Conservation (phyloP, 2,888 invertebrate species). For the Chrysotoxum bicinctum region DNA sequence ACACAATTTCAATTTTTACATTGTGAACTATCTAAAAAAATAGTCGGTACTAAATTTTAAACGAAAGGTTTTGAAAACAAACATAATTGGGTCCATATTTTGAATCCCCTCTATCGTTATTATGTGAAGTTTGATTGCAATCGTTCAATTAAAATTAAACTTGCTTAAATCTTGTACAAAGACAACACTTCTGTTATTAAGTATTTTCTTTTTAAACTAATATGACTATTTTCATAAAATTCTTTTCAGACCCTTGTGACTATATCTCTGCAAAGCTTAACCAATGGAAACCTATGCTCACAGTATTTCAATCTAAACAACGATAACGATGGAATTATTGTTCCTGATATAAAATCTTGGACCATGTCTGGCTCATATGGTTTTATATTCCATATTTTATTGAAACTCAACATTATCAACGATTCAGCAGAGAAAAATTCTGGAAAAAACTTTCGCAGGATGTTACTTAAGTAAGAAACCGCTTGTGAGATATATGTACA, state of each 20-base stretch:
- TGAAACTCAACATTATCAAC: conserved; percentile 82
- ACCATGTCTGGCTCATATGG: conserved; percentile 83
- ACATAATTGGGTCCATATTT: no score
- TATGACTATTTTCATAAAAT: not conserved
- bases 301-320: conserved; percentile 83
- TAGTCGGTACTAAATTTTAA: no score
- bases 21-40: no score
- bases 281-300: conserved; percentile 80
- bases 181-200: no score
- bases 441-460: conserved; percentile 80
- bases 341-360: conserved; percentile 84
- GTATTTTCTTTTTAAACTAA: no score
- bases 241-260: conserved; percentile 78
- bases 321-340: conserved; percentile 82
- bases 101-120: no score
- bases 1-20: no score
- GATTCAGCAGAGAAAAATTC: conserved; percentile 62
- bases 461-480: conserved; percentile 78
- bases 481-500: not conserved
- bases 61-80: no score
- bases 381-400: conserved; percentile 84
- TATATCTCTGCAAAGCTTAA: conserved; percentile 79
- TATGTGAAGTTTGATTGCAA: no score
- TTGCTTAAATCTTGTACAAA: no score
- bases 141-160: no score